These are phyloP conservation scores for Lepidothrix coronata DNA, from an alignment of 2,113 vertebrate genomes.

Conservation along the genomic window DNA sequence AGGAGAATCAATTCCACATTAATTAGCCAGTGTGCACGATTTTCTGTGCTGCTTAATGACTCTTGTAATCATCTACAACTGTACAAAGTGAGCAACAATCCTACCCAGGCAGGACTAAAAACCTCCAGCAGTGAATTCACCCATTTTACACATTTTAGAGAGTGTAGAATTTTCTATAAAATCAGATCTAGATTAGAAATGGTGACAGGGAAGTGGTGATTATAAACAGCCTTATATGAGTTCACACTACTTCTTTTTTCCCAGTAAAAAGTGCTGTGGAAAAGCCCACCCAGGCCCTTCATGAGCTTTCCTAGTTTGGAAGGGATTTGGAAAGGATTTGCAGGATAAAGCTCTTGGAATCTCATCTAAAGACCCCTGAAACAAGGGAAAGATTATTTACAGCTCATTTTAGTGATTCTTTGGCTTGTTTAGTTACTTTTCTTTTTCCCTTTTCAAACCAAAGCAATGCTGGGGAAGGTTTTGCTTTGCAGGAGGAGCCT, in stretches of 20 bases:
- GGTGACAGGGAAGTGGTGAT: not conserved
- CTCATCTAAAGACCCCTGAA: not conserved
- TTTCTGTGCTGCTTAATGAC: constrained; percentile 55
- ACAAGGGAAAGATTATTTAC: not conserved
- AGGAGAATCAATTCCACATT: constrained; percentile 31
- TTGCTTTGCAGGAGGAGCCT: not conserved
- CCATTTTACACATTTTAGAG: not conserved
- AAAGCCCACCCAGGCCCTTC: not conserved
- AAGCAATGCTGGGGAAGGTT: not conserved
- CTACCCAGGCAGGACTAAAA: not conserved
- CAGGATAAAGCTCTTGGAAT: not conserved
- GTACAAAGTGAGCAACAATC: not conserved
- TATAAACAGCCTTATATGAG: not conserved
- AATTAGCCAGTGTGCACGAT: constrained; percentile 32
- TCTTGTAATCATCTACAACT: constrained; percentile 57
- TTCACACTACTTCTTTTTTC: not conserved
- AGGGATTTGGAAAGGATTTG: not conserved
- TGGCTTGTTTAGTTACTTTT: not conserved
- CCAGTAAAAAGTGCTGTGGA: not conserved
- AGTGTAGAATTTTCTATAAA: not conserved
- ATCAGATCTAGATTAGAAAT: not conserved
- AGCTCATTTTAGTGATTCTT: not conserved
- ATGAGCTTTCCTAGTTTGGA: not conserved
- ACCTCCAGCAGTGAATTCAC: not conserved
- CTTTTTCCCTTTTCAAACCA: not conserved